Conservation (phyloP, 1,140 invertebrate genomes). For the Diabrotica virgifera region DNA sequence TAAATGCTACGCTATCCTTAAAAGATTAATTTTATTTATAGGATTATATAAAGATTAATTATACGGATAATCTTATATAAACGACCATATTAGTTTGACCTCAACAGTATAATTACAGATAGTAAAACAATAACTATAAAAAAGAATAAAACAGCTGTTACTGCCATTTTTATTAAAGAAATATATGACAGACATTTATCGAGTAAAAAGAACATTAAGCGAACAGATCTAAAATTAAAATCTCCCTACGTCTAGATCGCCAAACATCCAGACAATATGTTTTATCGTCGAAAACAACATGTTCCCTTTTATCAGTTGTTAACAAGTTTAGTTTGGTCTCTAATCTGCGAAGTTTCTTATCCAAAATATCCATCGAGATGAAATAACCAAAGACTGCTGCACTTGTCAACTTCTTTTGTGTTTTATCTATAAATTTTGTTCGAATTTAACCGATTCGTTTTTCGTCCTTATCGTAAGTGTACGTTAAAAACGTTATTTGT, state of each 20-base stretch:
- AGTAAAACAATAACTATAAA: not conserved
- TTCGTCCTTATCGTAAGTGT: constrained; percentile 6
- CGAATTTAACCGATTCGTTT: constrained; percentile 25
- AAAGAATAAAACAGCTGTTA: not conserved
- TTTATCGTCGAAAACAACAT: constrained; percentile 14
- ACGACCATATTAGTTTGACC: too few species aligned
- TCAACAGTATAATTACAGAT: too few species aligned
- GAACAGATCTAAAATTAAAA: constrained; percentile 47
- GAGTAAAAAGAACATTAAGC: not conserved
- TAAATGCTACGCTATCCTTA: too few species aligned
- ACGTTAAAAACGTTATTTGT: too few species aligned
- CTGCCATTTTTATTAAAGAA: not conserved
- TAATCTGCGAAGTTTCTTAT: constrained; percentile 42
- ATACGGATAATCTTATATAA: too few species aligned
- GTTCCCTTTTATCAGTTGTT: constrained; percentile 43
- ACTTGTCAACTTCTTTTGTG: constrained; percentile 40
- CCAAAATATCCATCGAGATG: constrained; percentile 34
- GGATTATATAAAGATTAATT: too few species aligned
- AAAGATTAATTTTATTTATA: too few species aligned
- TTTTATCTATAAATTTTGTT: constrained; percentile 37
- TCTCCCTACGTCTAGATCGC: constrained; percentile 38
- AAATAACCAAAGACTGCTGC: constrained; percentile 29
- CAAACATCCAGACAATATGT: constrained; percentile 47
- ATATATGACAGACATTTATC: constrained; percentile 1
- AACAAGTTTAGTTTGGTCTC: constrained; percentile 46